Conservation (phyloP, 1,140 invertebrate genomes). For the Psilanteris sp. region DNA sequence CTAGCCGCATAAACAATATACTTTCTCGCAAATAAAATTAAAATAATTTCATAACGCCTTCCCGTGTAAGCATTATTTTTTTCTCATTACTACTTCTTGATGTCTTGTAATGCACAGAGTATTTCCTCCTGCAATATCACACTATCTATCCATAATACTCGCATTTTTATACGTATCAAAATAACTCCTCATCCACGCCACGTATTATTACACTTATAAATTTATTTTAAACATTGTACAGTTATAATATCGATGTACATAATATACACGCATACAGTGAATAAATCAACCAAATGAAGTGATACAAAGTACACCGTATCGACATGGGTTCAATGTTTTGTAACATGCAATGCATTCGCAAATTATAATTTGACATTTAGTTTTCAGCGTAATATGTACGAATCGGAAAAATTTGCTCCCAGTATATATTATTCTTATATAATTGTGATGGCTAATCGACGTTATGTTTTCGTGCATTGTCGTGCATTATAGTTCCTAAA, state of each 20-base stretch:
- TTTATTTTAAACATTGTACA: slow-evolving; percentile 20
- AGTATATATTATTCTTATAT: no score
- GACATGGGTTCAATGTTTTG: not conserved
- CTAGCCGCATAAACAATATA: not conserved
- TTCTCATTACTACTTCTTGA: slow-evolving; percentile 3
- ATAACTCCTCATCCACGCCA: slow-evolving; percentile 1
- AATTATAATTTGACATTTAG: no score
- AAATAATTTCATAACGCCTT: slow-evolving; percentile 6
- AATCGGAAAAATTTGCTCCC: no score
- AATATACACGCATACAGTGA: slow-evolving; percentile 1
- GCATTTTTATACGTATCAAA: slow-evolving; percentile 1
- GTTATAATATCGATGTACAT: slow-evolving; percentile 13
- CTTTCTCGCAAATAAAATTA: slow-evolving; percentile 4
- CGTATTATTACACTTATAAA: slow-evolving; percentile 23
- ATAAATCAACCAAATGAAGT: slow-evolving; percentile 9
- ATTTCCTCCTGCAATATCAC: slow-evolving; percentile 21
- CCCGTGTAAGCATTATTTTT: not conserved
- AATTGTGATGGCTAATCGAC: no score
- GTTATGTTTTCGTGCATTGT: no score
- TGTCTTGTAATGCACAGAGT: not conserved
- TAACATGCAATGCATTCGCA: not conserved
- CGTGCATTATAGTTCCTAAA: no score
- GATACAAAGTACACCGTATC: not conserved
- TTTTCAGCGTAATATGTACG: no score
- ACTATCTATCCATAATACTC: slow-evolving; percentile 4